Base-by-base conservation (phyloP, 2,888 invertebrate genomes). In the Chrysodeixis includens region DNA sequence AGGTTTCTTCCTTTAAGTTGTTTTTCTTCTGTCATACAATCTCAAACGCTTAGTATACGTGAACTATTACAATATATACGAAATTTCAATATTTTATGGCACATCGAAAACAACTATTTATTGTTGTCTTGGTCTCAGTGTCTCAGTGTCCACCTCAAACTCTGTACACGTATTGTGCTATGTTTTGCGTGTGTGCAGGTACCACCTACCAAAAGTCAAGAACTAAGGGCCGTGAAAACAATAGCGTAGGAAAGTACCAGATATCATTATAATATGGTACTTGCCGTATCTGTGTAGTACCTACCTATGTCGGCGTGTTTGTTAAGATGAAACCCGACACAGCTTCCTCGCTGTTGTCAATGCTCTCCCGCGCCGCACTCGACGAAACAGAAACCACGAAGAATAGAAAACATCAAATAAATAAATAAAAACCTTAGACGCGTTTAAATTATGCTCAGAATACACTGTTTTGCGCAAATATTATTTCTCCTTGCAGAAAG, bases 321-420 rank as follows among this genome's bases (percentile, higher is more conserved):
- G 77, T 58, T 66, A 62, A 78, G 80, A 83, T 86, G 92, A 86
- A 91, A 93, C 90, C 87, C 78, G 91, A 93, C 83, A 85, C 85
- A 82, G 82, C 85, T 84, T 80, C 84, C 83, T 75, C 82, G 68
- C 73, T 90, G 90, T 92, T 92, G 89, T 86, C 89, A 86, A 74
- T 85, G 89, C 91, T 91, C 91, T 91, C 78, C 83, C 71, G 72
- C 75, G 62, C 55, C 56, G 75, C 83, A 83, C 86, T 84, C 75
- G 65, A 79, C 58, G 78, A 71, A 57, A 71, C 76, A 79, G 68
- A 79, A 74, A 80, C 74, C 78, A 74, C 49, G 58, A 74, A n/a
- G 40, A 40, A 40, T 40, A 40, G 40, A 40, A 40, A 40, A 40
- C 40, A 40, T n/a, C 52, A 67, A 62, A 79, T 69, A 74, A 79